Evolutionary conservation across 1,140 invertebrate genomes (phyloP), one percentile per base, ranked within the genome.

Genomic region (Anastatus disparis): DNA sequence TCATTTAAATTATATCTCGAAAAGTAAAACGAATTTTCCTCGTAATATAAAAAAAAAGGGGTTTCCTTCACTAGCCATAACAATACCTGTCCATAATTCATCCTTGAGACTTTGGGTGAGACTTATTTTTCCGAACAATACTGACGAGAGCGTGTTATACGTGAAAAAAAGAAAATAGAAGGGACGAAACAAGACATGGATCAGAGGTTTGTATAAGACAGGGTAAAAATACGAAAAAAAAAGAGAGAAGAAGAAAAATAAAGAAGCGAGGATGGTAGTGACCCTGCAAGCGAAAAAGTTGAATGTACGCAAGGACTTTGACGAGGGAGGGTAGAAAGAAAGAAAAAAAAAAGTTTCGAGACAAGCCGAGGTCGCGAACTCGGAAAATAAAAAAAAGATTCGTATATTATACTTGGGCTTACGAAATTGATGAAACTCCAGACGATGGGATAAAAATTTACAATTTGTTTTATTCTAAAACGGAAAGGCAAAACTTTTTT

Each of bases 351-450:
- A 59, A 46, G 40, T 26, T 17, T 1, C 35, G 26, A 46, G 58
- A 55, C 24, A 38, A n/a, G 31, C 40, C 50, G 10, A 58, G 62
- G 62, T 71, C 70, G 24, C 63, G 59, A 69, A 53, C 40, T 44
- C 7, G 17, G 26, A 55, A 31, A 40, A 40, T 17, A 44, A n/a
- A 44, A n/a, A 44, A 13, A 44, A n/a, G 63, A 62, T 27, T 42
- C 61, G 61, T 3, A 20, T 58, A 53, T 46, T 13, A 61, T 46
- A 15, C 38, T 6, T 38, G 55, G 24, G 24, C 35, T 27, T 29
- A 12, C 46, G 26, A 29, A 53, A 24, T 26, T 20, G 35, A 17
- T 35, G 2, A 58, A 58, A 38, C 31, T 26, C 0, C 38, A 1
- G 26, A n/a, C n/a, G 31, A 35, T 35, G 31, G 31, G 31, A 35